These are phyloP conservation scores for Vireo altiloquus DNA, from an alignment of 2,113 vertebrate genomes.

Conservation along the genomic window DNA sequence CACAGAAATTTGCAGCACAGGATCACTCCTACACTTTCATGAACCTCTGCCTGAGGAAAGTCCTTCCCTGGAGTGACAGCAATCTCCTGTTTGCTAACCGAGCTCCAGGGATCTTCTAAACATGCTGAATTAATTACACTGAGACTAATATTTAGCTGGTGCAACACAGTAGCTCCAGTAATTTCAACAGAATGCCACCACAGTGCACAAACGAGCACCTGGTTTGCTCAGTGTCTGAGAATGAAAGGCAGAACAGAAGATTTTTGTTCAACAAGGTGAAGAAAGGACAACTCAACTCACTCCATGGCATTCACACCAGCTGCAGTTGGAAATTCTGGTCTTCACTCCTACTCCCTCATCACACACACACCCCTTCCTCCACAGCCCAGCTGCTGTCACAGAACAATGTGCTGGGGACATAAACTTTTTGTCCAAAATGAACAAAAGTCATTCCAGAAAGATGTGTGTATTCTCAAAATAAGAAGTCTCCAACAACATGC, in stretches of 20 bases:
- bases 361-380: background rate
- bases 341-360: background rate
- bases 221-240: background rate
- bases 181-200: background rate
- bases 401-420: background rate
- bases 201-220: background rate
- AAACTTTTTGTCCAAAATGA: background rate
- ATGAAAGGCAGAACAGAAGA: background rate
- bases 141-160: constrained; percentile 13
- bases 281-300: background rate
- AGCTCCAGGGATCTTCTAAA: constrained; percentile 21
- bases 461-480: background rate
- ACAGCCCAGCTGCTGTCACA: background rate
- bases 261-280: background rate
- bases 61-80: constrained; percentile 15
- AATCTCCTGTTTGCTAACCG: constrained; percentile 47
- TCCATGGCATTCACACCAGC: background rate
- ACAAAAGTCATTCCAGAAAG: background rate
- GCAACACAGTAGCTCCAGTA: background rate
- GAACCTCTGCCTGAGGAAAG: background rate
- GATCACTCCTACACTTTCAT: constrained; percentile 15
- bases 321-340: background rate
- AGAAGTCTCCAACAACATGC: background rate
- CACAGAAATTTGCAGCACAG: background rate
- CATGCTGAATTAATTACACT: constrained; percentile 12